phyloP scores from a whole-genome alignment of 92 coral and sea anemone genomes.

The Porites cylindrica region DNA sequence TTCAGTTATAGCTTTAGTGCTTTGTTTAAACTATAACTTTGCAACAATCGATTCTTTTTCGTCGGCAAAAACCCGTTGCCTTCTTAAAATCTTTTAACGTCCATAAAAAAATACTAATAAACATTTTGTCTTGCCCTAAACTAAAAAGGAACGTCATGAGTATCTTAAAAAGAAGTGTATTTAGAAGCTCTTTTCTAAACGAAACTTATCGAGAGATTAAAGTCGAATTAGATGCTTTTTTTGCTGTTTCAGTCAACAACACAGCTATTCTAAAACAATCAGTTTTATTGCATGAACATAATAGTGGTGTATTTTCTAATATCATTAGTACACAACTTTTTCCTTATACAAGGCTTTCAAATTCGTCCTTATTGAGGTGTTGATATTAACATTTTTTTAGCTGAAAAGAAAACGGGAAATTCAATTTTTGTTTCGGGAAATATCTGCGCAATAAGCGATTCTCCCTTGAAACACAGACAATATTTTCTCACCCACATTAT shows the following conservation, averaged over 20 bases:
- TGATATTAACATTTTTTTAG: neutral
- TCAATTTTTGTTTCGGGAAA: neutral
- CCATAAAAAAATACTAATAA: neutral
- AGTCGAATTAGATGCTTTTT: constrained; percentile 20
- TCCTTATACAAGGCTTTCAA: constrained; percentile 4
- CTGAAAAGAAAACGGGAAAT: neutral
- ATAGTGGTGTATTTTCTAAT: constrained; percentile 10
- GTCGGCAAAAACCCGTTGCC: neutral
- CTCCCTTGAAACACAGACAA: neutral
- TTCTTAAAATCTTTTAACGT: neutral
- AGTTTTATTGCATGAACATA: constrained; percentile 43
- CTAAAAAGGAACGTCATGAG: neutral
- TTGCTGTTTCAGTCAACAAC: constrained; percentile 27
- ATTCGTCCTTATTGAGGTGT: neutral
- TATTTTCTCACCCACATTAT: neutral
- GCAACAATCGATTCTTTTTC: neutral
- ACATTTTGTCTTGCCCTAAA: neutral
- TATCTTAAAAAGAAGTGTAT: neutral
- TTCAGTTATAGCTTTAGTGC: neutral
- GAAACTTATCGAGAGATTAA: constrained; percentile 16
- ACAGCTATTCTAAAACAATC: constrained; percentile 44
- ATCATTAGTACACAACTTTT: constrained; percentile 20
- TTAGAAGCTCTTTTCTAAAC: neutral
- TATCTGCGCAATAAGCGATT: neutral
- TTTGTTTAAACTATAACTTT: constrained; percentile 10